These are phyloP conservation scores for Heteronetta atricapilla DNA, from an alignment of 2,113 vertebrate species.

Conservation along the genomic window DNA sequence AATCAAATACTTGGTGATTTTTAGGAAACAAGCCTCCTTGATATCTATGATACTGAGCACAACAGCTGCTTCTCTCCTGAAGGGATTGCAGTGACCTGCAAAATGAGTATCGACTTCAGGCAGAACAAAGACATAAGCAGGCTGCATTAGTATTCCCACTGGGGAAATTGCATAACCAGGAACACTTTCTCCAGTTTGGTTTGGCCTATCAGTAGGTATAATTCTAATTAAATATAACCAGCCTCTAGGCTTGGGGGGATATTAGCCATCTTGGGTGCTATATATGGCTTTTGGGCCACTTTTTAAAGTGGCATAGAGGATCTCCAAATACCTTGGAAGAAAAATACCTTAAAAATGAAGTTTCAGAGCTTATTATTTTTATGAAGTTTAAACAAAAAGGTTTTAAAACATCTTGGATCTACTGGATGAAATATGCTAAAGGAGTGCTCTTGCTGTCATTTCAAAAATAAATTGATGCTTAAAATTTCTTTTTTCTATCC, in stretches of 20 bases:
- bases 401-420: background rate
- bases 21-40: background rate
- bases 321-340: no score
- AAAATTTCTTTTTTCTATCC: background rate
- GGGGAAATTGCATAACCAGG: background rate
- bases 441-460: background rate
- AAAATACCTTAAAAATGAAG: background rate
- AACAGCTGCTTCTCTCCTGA: background rate
- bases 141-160: background rate
- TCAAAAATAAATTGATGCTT: background rate
- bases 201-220: background rate
- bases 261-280: background rate
- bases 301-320: background rate
- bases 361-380: background rate
- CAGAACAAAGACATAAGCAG: background rate
- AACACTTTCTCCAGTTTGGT: background rate
- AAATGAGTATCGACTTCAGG: background rate
- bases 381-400: background rate
- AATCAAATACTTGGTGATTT: background rate
- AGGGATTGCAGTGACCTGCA: background rate
- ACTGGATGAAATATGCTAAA: background rate
- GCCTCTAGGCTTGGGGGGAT: background rate
- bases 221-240: background rate
- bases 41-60: background rate
- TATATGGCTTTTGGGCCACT: background rate